Conservation (phyloP, 2,797 vertebrate species). For the Enteromius afrohamiltoni region DNA sequence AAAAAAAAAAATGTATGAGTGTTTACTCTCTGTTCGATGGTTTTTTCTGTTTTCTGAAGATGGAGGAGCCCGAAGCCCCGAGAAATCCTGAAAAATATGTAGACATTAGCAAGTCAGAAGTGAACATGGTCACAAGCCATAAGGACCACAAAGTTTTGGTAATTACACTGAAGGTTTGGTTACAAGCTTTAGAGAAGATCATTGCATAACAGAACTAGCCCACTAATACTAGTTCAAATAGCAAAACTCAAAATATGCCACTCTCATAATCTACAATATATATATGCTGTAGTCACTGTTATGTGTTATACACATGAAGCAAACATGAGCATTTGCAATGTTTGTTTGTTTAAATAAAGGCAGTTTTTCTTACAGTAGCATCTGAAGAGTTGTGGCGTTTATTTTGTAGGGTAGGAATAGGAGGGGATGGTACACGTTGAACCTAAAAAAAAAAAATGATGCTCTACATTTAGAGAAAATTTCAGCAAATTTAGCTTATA, state of each 20-base stretch:
- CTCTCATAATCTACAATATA: background rate
- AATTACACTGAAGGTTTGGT: background rate
- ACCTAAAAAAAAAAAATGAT: constrained; percentile 3
- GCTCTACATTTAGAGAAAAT: background rate
- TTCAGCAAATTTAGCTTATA: background rate
- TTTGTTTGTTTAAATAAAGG: background rate
- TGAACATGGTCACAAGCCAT: too few relatives aligned
- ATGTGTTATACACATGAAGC: background rate
- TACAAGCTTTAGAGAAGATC: background rate
- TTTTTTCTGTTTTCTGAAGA: constrained; percentile 7
- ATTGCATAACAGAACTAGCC: background rate
- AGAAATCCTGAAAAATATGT: constrained; percentile 15
- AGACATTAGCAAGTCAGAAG: background rate
- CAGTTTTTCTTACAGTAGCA: background rate
- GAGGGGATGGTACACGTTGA: constrained; percentile 29
- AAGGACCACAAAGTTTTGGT: background rate
- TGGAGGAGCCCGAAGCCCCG: background rate
- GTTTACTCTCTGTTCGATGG: constrained; percentile 31
- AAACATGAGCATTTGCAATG: background rate
- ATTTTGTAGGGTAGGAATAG: constrained; percentile 29
- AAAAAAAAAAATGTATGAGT: too few relatives aligned
- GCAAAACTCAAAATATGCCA: background rate
- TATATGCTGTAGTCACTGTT: background rate
- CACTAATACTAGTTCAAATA: background rate
- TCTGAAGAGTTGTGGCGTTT: constrained; percentile 14